Evolutionary conservation across 2,888 invertebrate genomes (phyloP).

Genomic region (Pegoplata infirma): DNA sequence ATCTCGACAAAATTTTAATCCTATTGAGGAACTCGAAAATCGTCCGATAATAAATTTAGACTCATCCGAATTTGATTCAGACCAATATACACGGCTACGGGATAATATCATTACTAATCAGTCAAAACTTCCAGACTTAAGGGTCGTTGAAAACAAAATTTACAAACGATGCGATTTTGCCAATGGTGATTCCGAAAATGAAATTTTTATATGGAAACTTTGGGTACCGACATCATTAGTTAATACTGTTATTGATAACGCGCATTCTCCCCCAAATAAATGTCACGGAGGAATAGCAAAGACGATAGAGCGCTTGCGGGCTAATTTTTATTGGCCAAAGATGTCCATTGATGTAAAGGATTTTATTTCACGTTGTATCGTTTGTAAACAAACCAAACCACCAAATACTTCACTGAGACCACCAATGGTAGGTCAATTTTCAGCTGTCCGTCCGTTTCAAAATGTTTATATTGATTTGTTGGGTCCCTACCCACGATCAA

Average conservation of each 20-base stretch:
- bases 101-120: not conserved
- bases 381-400: constrained; percentile 27
- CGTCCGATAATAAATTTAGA: not conserved
- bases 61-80: constrained; percentile 8
- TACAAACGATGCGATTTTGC: constrained; percentile 8
- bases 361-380: constrained; percentile 6
- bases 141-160: not conserved
- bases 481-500: constrained; percentile 34
- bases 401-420: constrained; percentile 26
- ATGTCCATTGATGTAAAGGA: constrained; percentile 28
- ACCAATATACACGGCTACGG: not conserved
- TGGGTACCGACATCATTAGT: constrained; percentile 19
- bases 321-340: constrained; percentile 24
- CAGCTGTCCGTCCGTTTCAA: constrained; percentile 20
- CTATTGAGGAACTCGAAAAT: not conserved
- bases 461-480: constrained; percentile 41
- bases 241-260: not conserved
- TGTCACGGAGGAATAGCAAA: constrained; percentile 26
- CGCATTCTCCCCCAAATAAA: constrained; percentile 13
- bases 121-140: not conserved
- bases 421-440: constrained; percentile 10
- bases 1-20: constrained; percentile 34
- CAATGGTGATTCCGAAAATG: not conserved
- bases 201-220: constrained; percentile 24
- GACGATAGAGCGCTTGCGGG: constrained; percentile 4